phyloP scores from a whole-genome alignment of 1,140 invertebrate genomes.

The Caerostris extrusa region DNA sequence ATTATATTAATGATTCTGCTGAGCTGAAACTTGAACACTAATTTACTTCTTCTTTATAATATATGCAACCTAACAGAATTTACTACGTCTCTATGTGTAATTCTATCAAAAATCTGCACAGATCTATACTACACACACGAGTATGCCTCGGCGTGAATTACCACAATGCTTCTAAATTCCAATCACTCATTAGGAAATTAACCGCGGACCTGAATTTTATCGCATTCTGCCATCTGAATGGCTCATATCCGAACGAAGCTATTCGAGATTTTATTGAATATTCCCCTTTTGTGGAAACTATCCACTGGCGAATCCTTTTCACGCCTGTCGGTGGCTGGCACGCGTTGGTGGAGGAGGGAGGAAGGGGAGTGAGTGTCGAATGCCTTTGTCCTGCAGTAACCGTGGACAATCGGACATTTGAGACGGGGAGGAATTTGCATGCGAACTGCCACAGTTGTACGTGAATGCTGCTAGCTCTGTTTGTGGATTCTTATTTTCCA shows the following conservation, averaged over 20 bases:
- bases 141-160: neutral
- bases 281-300: neutral
- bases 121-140: too few species aligned
- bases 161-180: neutral
- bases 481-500: too few species aligned
- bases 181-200: constrained; percentile 6
- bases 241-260: neutral
- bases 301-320: neutral
- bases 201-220: neutral
- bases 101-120: too few species aligned
- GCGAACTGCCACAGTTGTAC: neutral
- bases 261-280: neutral
- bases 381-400: neutral
- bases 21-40: too few species aligned
- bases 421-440: neutral
- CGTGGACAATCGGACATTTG: neutral
- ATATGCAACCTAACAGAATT: too few species aligned
- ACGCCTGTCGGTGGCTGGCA: neutral
- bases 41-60: too few species aligned
- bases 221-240: neutral
- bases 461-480: too few species aligned
- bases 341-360: neutral
- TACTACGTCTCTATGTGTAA: too few species aligned
- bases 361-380: too few species aligned
- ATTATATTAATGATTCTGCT: too few species aligned